These are phyloP conservation scores for Eucidaris tribuloides DNA, from an alignment of 35 echinoderm and acorn worm species.

Conservation along the genomic window DNA sequence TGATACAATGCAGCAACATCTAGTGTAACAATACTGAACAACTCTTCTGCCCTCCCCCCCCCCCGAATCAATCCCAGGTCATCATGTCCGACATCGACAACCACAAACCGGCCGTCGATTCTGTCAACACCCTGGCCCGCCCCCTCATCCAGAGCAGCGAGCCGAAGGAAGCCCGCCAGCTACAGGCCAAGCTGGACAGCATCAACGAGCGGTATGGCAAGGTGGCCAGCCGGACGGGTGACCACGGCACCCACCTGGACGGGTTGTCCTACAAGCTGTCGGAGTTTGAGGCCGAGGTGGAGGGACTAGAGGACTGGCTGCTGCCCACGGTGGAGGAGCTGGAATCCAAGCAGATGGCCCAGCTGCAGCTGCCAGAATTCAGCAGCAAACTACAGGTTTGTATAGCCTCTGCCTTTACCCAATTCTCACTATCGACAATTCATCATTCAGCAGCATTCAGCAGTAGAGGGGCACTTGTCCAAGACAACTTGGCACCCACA, in stretches of 20 bases:
- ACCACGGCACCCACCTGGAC: conserved; percentile 67
- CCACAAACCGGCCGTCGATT: conserved; percentile 62
- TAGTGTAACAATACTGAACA: not conserved
- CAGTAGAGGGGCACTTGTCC: too few relatives aligned
- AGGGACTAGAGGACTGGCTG: conserved; percentile 86
- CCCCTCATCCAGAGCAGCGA: conserved; percentile 70
- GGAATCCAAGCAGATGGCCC: conserved; percentile 65
- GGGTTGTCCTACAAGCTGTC: conserved; percentile 43
- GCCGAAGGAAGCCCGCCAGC: conserved; percentile 51
- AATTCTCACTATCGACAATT: too few relatives aligned
- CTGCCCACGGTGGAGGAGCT: conserved; percentile 60
- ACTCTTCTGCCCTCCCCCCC: not conserved
- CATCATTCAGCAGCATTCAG: too few relatives aligned
- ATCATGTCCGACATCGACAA: conserved; percentile 81
- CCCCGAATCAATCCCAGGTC: conserved; percentile 18
- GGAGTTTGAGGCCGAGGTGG: conserved; percentile 82
- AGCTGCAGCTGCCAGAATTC: conserved; percentile 61
- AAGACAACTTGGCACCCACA: too few relatives aligned
- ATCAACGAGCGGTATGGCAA: conserved; percentile 52
- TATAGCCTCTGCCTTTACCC: too few relatives aligned
- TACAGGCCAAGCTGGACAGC: conserved; percentile 66
- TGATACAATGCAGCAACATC: not conserved
- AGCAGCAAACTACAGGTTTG: too few relatives aligned
- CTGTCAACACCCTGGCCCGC: conserved; percentile 44
- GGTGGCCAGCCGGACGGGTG: not conserved